These are phyloP conservation scores for Rhinogobio ventralis DNA, from an alignment of 2,797 vertebrate genomes.

Conservation along the genomic window DNA sequence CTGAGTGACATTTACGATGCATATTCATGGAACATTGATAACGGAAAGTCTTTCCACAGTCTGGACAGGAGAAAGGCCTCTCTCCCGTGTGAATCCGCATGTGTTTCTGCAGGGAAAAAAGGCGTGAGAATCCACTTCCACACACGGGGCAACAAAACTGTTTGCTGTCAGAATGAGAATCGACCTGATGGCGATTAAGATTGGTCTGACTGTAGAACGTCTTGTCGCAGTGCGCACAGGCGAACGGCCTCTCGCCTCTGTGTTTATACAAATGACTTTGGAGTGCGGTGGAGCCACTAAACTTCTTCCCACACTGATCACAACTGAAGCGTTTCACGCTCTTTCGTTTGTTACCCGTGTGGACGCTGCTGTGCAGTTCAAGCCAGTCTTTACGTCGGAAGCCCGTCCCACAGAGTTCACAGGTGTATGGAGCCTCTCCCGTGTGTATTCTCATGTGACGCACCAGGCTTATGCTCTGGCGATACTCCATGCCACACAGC, in stretches of 20 bases:
- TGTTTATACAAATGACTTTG: constrained; percentile 28
- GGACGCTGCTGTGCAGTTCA: background rate
- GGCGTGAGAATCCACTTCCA: background rate
- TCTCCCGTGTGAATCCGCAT: constrained; percentile 22
- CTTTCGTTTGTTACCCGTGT: constrained; percentile 17
- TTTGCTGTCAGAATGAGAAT: constrained; percentile 20
- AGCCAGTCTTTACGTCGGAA: constrained; percentile 45
- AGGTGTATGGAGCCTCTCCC: constrained; percentile 29
- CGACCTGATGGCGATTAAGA: background rate
- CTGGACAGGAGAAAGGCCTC: constrained; percentile 14
- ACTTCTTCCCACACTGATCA: constrained; percentile 26
- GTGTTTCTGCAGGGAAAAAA: constrained; percentile 12
- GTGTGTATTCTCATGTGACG: constrained; percentile 53
- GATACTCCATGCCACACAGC: constrained; percentile 38
- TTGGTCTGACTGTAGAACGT: constrained; percentile 6
- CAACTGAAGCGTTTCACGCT: background rate
- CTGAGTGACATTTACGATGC: background rate
- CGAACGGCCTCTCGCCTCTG: constrained; percentile 4
- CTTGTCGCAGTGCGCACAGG: constrained; percentile 5
- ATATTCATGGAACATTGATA: background rate
- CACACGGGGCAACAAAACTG: constrained; percentile 3
- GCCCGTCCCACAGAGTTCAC: constrained; percentile 19
- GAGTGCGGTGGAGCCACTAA: background rate
- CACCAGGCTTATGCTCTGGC: background rate
- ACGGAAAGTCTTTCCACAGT: constrained; percentile 11